Base-by-base conservation (phyloP, 1,140 invertebrate genomes). In the Phymastichus coffea region DNA sequence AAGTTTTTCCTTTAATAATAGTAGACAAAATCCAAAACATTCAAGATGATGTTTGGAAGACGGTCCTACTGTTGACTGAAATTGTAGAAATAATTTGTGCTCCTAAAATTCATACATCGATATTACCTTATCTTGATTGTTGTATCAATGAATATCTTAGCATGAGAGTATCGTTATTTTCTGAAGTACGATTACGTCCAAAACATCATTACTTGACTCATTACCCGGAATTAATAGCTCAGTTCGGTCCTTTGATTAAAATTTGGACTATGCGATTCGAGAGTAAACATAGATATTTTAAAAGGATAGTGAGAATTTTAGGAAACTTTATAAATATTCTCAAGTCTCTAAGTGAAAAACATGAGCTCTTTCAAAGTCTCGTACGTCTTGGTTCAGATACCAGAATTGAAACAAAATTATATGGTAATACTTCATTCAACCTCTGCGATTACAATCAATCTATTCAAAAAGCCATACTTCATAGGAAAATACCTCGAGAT, bases 201-300 rank as follows among this genome's bases (percentile, higher is more conserved):
- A 63, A 63, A 38, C 61, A 63, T 46, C 61, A 60, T 35, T 57
- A 46, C 33, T 9, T 60, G 22, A 52, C 1, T 1, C 57, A 66
- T 41, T 66, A 66, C 23, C 38, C 62, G 38, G 14, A 58, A 37
- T 35, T 66, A 15, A 66, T 63, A 40, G 10, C 25, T 1, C 12
- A 26, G 19, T 66, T 63, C 35, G 60, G 63, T n/a, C 59, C 63
- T 20, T 43, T 61, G 35, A 61, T 61, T 9, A 65, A 61, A 55
- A 43, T 58, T 15, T 63, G 60, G 56, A 57, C 60, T 2, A 30
- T 65, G 28, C 15, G 64, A n/a, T 65, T 56, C 20, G 64, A 65
- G 37, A 63, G 56, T 28, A 65, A 63, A 33, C 57, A 65, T 47
- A 41, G 44, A 10, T 65, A 46, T 63, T 57, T 60, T 26, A 66